phyloP scores from a whole-genome alignment of 2,797 vertebrate genomes.

The Cossypha niveicapilla region DNA sequence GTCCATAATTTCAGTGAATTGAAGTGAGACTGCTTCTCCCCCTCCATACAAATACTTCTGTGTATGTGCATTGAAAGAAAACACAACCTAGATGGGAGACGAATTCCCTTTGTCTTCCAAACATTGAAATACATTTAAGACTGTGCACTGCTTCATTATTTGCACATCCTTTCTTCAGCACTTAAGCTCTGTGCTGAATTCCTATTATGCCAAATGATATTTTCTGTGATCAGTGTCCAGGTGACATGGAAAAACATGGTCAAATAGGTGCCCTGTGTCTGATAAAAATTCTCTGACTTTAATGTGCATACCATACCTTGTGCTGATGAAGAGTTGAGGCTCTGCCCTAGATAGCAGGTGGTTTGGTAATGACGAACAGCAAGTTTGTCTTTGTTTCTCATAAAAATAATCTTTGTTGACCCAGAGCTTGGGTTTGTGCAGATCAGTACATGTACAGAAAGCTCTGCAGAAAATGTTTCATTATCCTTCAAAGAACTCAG shows the following conservation, averaged over 20 bases:
- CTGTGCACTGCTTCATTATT: neutral
- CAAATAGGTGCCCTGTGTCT: neutral
- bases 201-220: neutral
- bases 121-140: neutral
- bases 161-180: neutral
- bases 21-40: neutral
- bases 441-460: neutral
- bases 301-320: neutral
- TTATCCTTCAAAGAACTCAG: neutral
- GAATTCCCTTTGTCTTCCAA: neutral
- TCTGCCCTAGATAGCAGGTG: neutral
- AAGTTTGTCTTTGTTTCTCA: neutral
- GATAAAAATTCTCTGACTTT: neutral
- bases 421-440: neutral
- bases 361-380: neutral
- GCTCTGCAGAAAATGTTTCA: neutral
- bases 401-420: neutral
- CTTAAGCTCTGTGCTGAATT: neutral
- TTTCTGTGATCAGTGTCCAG: neutral
- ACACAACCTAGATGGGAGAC: neutral
- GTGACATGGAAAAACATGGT: neutral
- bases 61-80: neutral
- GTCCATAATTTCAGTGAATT: neutral
- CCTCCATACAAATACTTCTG: neutral
- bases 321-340: neutral